Percentiles rank a stretch among this genome's conserved stretches.
Evolutionary conservation across 35 echinoderm and acorn worm genomes (phyloP).

Genomic region (Ptychodera flava): DNA sequence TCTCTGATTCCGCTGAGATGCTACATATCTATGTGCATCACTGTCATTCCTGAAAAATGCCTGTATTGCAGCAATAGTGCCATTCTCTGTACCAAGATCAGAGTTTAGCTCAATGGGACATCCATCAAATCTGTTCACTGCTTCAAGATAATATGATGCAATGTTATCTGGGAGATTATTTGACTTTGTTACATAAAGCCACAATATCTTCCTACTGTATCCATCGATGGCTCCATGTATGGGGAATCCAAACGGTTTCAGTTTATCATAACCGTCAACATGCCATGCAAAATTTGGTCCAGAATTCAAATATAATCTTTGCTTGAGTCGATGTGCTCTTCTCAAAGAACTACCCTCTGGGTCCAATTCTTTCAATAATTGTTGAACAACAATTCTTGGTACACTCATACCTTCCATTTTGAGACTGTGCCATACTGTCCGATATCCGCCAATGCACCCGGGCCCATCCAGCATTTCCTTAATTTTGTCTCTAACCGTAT

Average conservation of each 20-base stretch:
- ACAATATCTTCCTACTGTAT: no score
- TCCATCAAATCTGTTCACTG: neutral
- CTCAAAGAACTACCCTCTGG: neutral
- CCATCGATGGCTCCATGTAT: slow-evolving; percentile 21
- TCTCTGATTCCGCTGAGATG: no score
- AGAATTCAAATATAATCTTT: neutral
- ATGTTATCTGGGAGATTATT: no score
- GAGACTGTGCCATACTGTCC: slow-evolving; percentile 5
- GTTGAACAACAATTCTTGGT: neutral
- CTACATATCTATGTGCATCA: no score
- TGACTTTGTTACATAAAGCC: no score
- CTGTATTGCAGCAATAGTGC: no score
- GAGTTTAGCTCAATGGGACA: no score
- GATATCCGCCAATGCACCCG: neutral
- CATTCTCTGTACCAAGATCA: no score
- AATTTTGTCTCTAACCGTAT: neutral
- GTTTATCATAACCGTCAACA: slow-evolving; percentile 10
- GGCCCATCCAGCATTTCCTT: neutral
- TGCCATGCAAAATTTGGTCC: slow-evolving; percentile 20
- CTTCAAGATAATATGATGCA: no score
- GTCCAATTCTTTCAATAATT: neutral
- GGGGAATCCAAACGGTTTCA: slow-evolving; percentile 23
- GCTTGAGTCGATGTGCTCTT: neutral
- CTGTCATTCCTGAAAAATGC: no score
- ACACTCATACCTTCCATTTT: neutral